Percentiles rank a stretch among this genome's conserved stretches.
Evolutionary conservation across 2,888 invertebrate genomes (phyloP).

Genomic region (Drepana falcataria): DNA sequence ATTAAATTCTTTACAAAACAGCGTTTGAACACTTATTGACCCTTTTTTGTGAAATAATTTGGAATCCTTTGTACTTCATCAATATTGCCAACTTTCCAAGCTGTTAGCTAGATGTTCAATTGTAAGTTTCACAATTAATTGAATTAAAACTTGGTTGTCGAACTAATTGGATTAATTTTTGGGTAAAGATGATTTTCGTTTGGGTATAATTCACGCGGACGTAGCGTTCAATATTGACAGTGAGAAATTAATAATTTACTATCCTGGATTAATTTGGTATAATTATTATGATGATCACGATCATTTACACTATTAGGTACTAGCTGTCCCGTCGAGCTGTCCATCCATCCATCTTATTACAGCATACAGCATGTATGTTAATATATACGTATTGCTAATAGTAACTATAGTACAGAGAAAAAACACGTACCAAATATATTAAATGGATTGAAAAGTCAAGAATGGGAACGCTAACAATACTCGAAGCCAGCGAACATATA

Average conservation of each 20-base stretch:
- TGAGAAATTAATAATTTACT: not conserved
- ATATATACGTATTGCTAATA: no score
- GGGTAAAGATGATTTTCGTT: not conserved
- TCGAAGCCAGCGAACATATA: no score
- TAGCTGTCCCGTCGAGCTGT: no score
- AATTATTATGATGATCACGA: not conserved
- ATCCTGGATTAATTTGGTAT: not conserved
- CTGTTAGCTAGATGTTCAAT: not conserved
- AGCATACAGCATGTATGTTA: no score
- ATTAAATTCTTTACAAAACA: no score
- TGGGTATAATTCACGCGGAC: not conserved
- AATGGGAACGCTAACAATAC: no score
- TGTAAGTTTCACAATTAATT: not conserved
- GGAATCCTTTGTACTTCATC: not conserved
- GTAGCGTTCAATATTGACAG: not conserved
- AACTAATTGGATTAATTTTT: constrained; percentile 2
- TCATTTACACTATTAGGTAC: not conserved
- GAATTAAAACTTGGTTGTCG: constrained; percentile 2
- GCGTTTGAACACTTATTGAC: no score
- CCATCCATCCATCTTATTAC: no score
- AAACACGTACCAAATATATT: no score
- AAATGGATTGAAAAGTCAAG: no score
- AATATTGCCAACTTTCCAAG: not conserved
- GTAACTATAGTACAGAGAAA: no score
- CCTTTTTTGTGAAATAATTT: not conserved